Evolutionary conservation across 2,113 vertebrate genomes (phyloP).

Genomic region (Fulmarus glacialis): DNA sequence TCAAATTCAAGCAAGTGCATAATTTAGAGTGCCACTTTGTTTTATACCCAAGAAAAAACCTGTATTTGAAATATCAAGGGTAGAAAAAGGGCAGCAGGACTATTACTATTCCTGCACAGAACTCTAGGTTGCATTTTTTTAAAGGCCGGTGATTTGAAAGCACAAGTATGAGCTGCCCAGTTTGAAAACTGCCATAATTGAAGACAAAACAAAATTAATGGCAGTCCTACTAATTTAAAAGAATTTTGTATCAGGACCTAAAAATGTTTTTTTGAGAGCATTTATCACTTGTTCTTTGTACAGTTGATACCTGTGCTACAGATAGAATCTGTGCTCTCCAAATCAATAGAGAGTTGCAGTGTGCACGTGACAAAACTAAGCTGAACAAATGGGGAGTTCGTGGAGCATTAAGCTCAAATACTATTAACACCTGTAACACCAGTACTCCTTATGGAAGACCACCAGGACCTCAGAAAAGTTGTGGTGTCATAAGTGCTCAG

Average conservation of each 20-base stretch:
- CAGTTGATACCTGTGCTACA: neutral
- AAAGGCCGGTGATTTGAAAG: neutral
- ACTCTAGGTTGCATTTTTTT: neutral
- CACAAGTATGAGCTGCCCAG: neutral
- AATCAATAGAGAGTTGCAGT: neutral
- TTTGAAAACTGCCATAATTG: neutral
- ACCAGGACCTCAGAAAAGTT: neutral
- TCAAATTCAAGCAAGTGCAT: neutral
- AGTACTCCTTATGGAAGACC: neutral
- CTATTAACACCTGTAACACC: neutral
- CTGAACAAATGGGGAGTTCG: neutral
- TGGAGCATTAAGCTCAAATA: neutral
- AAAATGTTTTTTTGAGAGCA: neutral
- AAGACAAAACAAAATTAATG: neutral
- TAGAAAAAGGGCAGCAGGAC: neutral
- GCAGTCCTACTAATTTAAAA: neutral
- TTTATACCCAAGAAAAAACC: neutral
- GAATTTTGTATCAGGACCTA: neutral
- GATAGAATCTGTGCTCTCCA: neutral
- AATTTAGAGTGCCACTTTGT: neutral
- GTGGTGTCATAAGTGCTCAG: fast-evolving
- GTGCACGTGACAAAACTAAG: fast-evolving
- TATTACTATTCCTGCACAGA: neutral
- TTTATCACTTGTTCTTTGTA: neutral
- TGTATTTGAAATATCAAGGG: neutral